A percentile compares a stretch with the other conserved stretches of the same genome.
phyloP scores from a whole-genome alignment of 1,140 invertebrate species.

The Helicorthomorpha holstii region DNA sequence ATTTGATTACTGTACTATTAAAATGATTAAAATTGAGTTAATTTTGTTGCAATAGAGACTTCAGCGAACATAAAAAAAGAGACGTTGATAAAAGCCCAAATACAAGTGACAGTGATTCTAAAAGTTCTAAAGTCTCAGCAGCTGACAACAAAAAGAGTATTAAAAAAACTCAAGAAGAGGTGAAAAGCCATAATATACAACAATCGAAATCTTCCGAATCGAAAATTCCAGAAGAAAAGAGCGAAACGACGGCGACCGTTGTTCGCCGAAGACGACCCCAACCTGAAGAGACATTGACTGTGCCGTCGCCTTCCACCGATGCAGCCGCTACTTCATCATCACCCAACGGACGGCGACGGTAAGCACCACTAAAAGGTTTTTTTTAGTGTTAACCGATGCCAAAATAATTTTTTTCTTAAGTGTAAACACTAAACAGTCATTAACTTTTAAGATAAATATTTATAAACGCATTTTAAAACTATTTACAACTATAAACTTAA shows the following conservation, averaged over 20 bases:
- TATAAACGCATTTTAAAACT: background rate
- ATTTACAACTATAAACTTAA: background rate
- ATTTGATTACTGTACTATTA: constrained; percentile 5
- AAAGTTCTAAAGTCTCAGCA: background rate
- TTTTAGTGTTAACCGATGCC: too few relatives aligned
- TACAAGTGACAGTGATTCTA: background rate
- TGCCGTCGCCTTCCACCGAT: too few relatives aligned
- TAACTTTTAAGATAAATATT: background rate
- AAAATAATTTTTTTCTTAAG: too few relatives aligned
- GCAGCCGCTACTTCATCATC: constrained; percentile 7
- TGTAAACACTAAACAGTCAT: too few relatives aligned
- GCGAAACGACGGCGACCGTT: constrained; percentile 13
- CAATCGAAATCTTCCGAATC: background rate
- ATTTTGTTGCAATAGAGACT: constrained; percentile 40
- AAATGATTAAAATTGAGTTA: too few relatives aligned
- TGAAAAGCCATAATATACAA: background rate
- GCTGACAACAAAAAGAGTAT: too few relatives aligned
- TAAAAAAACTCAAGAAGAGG: background rate
- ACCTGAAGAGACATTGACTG: constrained; percentile 6
- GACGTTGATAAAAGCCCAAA: constrained; percentile 15
- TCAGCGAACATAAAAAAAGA: constrained; percentile 63
- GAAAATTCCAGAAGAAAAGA: background rate
- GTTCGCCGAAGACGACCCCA: constrained; percentile 2
- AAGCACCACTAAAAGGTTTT: too few relatives aligned
- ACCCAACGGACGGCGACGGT: background rate